phyloP scores from a whole-genome alignment of 2,888 invertebrate genomes.

The Scaptomyza parva region DNA sequence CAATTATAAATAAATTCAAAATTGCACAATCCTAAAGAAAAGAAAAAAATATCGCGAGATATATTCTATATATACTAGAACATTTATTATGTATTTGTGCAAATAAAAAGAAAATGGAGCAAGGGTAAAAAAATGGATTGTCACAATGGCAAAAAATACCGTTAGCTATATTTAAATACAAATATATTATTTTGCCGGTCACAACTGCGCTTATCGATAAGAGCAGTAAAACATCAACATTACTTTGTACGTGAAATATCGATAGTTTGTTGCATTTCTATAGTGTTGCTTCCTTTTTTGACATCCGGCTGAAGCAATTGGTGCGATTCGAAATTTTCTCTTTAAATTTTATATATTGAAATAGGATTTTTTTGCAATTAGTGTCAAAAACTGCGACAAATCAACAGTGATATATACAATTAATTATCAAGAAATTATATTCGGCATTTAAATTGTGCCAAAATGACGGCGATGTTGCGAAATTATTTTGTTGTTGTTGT shows the following conservation, averaged over 20 bases:
- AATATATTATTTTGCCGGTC: conserved; percentile 2
- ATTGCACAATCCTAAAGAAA: background rate
- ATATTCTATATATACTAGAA: too few species aligned
- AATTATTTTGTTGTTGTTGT: conserved; percentile 53
- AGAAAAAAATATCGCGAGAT: too few species aligned
- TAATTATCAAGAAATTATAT: background rate
- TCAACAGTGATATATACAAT: conserved; percentile 29
- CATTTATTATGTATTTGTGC: too few species aligned
- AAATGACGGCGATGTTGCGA: conserved; percentile 53
- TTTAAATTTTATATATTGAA: conserved; percentile 49
- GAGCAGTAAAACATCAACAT: background rate
- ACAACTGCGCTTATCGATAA: background rate
- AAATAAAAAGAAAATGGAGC: too few species aligned
- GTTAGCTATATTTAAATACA: background rate
- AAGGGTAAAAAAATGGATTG: too few species aligned
- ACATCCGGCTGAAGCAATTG: conserved; percentile 83
- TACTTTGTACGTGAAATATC: conserved; percentile 14
- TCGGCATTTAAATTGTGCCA: conserved; percentile 6
- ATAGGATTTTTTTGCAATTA: conserved; percentile 45
- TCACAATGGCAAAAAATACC: too few species aligned
- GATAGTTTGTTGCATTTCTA: conserved; percentile 33
- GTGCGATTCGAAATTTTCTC: conserved; percentile 74
- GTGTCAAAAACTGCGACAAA: conserved; percentile 54
- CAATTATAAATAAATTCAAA: background rate
- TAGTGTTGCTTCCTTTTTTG: conserved; percentile 75